Evolutionary conservation across 2,888 invertebrate genomes (phyloP).

Genomic region (Leuctra nigra): DNA sequence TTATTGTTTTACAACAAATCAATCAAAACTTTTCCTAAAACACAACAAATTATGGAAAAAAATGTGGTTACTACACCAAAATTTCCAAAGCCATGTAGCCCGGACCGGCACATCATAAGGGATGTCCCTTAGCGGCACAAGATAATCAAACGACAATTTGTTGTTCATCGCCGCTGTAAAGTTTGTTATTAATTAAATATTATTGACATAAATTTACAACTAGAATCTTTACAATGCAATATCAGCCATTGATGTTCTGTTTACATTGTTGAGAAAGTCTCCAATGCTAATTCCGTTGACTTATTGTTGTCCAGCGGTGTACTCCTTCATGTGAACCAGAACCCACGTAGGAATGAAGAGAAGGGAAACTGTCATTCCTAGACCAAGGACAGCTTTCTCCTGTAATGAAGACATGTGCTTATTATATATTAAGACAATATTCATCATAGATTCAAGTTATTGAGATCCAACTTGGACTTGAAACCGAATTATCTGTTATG

Average conservation of each 20-base stretch:
- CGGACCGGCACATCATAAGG: too few relatives aligned
- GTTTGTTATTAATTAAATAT: background rate
- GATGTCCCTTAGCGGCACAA: too few relatives aligned
- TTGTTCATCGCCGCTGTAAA: too few relatives aligned
- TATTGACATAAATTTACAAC: slow-evolving; percentile 11
- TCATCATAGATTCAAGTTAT: background rate
- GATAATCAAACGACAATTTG: too few relatives aligned
- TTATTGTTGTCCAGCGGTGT: slow-evolving; percentile 6
- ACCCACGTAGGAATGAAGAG: slow-evolving; percentile 18
- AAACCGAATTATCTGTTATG: too few relatives aligned
- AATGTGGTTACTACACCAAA: too few relatives aligned
- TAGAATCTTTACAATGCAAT: background rate
- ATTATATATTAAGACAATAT: background rate
- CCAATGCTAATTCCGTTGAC: background rate
- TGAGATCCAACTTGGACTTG: too few relatives aligned
- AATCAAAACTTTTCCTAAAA: too few relatives aligned
- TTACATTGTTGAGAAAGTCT: background rate
- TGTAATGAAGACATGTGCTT: background rate
- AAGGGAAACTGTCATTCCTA: slow-evolving; percentile 12
- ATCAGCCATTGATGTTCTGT: too few relatives aligned
- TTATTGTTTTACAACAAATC: too few relatives aligned
- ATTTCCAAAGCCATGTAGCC: too few relatives aligned
- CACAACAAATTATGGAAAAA: too few relatives aligned
- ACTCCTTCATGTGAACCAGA: slow-evolving; percentile 15
- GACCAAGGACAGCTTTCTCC: slow-evolving; percentile 20